Percentiles rank a stretch among this genome's conserved stretches.
phyloP scores from a whole-genome alignment of 2,888 invertebrate genomes.

The Peribatodes rhomboidaria region DNA sequence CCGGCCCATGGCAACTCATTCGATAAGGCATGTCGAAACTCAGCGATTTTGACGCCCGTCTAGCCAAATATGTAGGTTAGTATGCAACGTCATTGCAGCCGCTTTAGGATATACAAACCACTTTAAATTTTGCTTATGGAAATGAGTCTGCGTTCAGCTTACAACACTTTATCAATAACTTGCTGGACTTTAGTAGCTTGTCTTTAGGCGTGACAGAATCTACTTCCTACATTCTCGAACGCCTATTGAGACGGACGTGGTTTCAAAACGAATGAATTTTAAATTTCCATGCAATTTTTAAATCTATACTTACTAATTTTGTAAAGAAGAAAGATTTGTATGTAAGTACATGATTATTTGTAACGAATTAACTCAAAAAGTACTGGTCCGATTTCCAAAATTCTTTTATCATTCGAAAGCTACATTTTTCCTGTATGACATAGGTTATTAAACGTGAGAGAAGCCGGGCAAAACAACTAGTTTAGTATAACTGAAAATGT shows the following conservation, averaged over 20 bases:
- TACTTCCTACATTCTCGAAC: conserved; percentile 30
- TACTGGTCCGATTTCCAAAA: too few species aligned
- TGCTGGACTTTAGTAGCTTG: conserved; percentile 36
- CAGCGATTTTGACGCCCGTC: conserved; percentile 55
- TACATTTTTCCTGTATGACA: too few species aligned
- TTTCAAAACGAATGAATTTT: background rate
- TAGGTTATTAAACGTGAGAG: too few species aligned
- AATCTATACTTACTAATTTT: background rate
- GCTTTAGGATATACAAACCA: conserved; percentile 55
- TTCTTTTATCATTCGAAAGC: too few species aligned
- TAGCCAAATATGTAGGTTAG: conserved; percentile 44
- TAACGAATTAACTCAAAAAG: too few species aligned
- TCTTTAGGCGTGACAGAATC: conserved; percentile 24
- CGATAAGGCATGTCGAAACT: conserved; percentile 47
- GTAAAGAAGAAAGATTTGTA: background rate
- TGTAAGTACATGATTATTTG: too few species aligned
- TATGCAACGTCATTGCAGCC: conserved; percentile 56
- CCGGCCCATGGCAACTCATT: background rate
- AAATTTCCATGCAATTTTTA: background rate
- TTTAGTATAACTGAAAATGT: too few species aligned
- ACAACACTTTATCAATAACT: conserved; percentile 54
- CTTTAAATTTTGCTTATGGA: conserved; percentile 58
- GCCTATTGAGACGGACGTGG: background rate
- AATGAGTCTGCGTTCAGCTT: conserved; percentile 51
- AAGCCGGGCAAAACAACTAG: too few species aligned